A percentile compares a stretch with the other conserved stretches of the same genome.
These are phyloP conservation scores for Syngnathoides biaculeatus DNA, from an alignment of 2,113 vertebrate species.

Conservation along the genomic window DNA sequence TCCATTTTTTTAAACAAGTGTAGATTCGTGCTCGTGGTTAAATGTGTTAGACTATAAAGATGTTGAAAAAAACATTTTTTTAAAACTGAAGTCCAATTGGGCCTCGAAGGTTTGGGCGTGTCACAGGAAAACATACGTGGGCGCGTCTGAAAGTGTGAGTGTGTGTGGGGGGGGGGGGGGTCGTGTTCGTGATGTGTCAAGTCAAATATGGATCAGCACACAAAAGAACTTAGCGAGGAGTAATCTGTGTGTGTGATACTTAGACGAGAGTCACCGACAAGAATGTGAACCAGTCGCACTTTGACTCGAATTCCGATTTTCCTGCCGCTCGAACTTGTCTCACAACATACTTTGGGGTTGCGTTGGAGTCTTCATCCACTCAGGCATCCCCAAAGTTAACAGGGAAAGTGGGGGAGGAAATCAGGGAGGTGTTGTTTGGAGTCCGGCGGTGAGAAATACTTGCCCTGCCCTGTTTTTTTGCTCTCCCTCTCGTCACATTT, in stretches of 20 bases:
- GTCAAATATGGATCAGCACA: slow-evolving; percentile 73
- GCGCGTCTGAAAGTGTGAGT: background rate
- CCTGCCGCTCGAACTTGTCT: background rate
- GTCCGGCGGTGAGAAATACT: slow-evolving; percentile 64
- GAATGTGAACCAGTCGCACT: slow-evolving; percentile 46
- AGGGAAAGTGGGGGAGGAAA: background rate
- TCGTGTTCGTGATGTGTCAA: slow-evolving; percentile 72
- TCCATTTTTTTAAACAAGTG: too few relatives aligned
- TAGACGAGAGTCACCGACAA: slow-evolving; percentile 64
- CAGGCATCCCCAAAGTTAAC: background rate
- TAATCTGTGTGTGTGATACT: slow-evolving; percentile 75
- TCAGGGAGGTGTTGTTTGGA: slow-evolving; percentile 7
- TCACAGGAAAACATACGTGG: background rate
- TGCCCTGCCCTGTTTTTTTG: slow-evolving; percentile 68
- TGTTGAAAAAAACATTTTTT: background rate
- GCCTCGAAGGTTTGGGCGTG: background rate
- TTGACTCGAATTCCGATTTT: background rate
- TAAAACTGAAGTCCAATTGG: background rate
- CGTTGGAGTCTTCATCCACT: slow-evolving; percentile 30
- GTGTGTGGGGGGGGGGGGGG: slow-evolving; percentile 49
- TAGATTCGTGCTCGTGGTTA: too few relatives aligned
- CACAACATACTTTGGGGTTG: slow-evolving; percentile 12
- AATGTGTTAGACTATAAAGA: background rate
- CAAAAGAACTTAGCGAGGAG: slow-evolving; percentile 73
- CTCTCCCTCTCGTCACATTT: slow-evolving; percentile 72